phyloP scores from a whole-genome alignment of 2,888 invertebrate genomes.

The Drosophila prolongata region DNA sequence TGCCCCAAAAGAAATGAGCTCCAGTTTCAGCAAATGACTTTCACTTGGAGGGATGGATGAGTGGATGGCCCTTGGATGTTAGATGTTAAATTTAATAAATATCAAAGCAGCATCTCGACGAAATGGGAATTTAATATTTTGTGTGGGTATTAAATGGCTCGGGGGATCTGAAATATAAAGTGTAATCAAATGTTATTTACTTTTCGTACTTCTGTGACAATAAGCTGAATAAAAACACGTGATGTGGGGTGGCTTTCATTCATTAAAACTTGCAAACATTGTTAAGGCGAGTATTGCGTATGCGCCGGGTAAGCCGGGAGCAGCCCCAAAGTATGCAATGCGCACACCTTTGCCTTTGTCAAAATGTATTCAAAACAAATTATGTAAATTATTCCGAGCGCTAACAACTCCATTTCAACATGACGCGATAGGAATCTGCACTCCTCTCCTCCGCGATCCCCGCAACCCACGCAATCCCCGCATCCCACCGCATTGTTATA shows the following conservation, averaged over 20 bases:
- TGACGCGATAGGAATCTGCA: constrained; percentile 62
- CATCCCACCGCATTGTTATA: constrained; percentile 32
- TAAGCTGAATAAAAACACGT: constrained; percentile 10
- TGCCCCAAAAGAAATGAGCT: constrained; percentile 43
- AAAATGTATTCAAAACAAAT: constrained; percentile 61
- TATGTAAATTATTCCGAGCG: constrained; percentile 64
- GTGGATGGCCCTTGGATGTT: neutral
- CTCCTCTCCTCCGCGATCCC: neutral
- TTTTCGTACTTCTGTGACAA: constrained; percentile 14
- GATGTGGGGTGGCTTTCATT: constrained; percentile 2
- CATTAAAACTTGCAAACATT: constrained; percentile 9
- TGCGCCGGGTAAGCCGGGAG: constrained; percentile 32
- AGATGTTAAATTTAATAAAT: constrained; percentile 69
- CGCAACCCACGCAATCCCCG: neutral
- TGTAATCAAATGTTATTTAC: constrained; percentile 35
- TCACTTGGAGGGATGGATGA: neutral
- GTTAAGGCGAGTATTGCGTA: constrained; percentile 36
- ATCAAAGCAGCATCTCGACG: constrained; percentile 42
- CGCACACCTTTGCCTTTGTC: constrained; percentile 12
- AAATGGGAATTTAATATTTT: constrained; percentile 51
- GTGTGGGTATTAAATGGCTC: constrained; percentile 35
- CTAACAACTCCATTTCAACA: constrained; percentile 62
- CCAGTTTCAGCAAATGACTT: constrained; percentile 45
- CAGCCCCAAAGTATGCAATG: constrained; percentile 34
- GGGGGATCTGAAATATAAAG: constrained; percentile 5